Evolutionary conservation across 2,113 vertebrate species (phyloP), one percentile per base, ranked within the genome.

Genomic region (Monopterus albus): DNA sequence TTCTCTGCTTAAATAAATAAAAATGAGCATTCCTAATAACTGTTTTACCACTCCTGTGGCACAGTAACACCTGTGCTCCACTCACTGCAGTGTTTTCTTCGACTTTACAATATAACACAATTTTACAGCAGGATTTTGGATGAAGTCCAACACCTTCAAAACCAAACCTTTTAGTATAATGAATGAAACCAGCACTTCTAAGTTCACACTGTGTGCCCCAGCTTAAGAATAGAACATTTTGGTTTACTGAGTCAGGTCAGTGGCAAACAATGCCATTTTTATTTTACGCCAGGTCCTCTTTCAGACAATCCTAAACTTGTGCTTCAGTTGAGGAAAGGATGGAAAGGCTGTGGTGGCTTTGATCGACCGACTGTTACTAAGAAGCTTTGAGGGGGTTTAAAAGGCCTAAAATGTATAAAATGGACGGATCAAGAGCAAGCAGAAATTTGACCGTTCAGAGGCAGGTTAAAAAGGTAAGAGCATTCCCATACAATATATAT

Each of bases 311-410:
- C 85, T 72, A 88, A 92, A 91, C 89, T 91, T 93, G 88, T 90
- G 87, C 89, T 90, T 80, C 87, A 88, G 87, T 91, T 92, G 90
- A 91, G 86, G 79, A 67, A 82, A 91, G 88, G 87, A 89, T 65
- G 83, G 84, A 87, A 87, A 87, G 79, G 72, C 88, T 68, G 73
- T 55, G 85, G 72, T 70, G 75, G 91, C 93, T 94, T 94, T 94
- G 93, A 94, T 94, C 93, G 81, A 56, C 89, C 89, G 21, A 92
- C 91, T 94, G 93, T 94, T 91, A 90, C 92, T 94, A 94, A 94
- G 93, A 85, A 93, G 92, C 91, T 93, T 93, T 92, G 76, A 87
- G 80, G 75, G 89, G 89, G 82, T 93, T 92, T 90, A 91, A 88
- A 89, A 80, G 84, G 87, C 81, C 81, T 89, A 88, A 90, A 92